phyloP scores from a whole-genome alignment of 2,888 invertebrate genomes.

The Capitulum mitella region DNA sequence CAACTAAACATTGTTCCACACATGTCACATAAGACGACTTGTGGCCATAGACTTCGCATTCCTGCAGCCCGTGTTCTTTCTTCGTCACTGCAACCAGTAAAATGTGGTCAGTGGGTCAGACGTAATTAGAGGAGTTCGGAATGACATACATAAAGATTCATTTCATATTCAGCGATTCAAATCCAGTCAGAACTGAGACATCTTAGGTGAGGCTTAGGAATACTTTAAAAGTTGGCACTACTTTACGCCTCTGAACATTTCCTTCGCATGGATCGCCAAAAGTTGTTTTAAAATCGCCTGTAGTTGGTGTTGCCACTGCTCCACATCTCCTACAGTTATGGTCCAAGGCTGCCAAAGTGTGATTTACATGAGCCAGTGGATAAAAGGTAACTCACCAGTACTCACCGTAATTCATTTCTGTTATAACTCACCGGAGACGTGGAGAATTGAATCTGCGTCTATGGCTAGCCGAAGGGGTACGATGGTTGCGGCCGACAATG shows the following conservation, averaged over 20 bases:
- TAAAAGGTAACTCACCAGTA: too few species aligned
- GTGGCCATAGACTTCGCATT: neutral
- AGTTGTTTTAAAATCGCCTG: neutral
- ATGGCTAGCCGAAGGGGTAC: neutral
- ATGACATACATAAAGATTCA: too few species aligned
- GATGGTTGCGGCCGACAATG: neutral
- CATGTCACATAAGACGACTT: neutral
- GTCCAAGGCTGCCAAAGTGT: neutral
- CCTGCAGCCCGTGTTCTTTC: neutral
- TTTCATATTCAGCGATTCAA: neutral
- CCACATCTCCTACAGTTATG: neutral
- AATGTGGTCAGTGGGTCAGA: neutral
- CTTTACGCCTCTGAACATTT: neutral
- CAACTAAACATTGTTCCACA: neutral
- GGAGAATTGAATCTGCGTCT: neutral
- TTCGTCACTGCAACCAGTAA: neutral
- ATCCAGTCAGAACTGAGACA: neutral
- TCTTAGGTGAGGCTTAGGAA: too few species aligned
- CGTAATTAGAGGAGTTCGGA: too few species aligned
- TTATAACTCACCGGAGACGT: neutral
- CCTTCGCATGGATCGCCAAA: neutral
- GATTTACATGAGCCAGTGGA: neutral
- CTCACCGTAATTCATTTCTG: too few species aligned
- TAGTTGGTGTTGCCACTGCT: neutral
- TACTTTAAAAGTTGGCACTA: too few species aligned